These are phyloP conservation scores for Platyscapa corneri DNA, from an alignment of 1,140 invertebrate genomes.

Conservation along the genomic window DNA sequence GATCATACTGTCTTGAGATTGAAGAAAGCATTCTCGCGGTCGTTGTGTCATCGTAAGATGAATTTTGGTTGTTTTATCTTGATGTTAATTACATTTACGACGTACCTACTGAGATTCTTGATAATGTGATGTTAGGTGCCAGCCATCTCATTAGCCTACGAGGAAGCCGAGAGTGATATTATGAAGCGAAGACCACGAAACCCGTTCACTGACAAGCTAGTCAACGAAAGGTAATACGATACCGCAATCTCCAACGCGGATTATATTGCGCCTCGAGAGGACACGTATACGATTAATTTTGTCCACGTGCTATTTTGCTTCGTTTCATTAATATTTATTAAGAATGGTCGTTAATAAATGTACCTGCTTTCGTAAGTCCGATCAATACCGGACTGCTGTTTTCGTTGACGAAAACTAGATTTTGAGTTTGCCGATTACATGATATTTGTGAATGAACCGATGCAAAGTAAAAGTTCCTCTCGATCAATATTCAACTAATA, in stretches of 20 bases:
- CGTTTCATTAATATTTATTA: background rate
- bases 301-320: constrained; percentile 11
- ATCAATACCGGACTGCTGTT: background rate
- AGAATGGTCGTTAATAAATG: no score
- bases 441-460: background rate
- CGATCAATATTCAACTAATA: constrained; percentile 1
- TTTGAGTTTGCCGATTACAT: no score
- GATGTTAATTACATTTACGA: constrained; percentile 46
- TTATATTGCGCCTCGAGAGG: constrained; percentile 12
- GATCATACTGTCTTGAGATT: background rate
- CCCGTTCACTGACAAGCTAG: constrained; percentile 87
- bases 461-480: constrained; percentile 21
- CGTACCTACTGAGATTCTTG: constrained; percentile 71
- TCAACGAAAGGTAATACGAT: constrained; percentile 85
- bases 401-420: background rate
- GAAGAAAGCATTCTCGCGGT: background rate
- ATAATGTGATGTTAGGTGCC: constrained; percentile 86
- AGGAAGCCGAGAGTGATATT: constrained; percentile 99
- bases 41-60: background rate
- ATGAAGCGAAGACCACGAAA: constrained; percentile 99
- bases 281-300: background rate
- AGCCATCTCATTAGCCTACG: constrained; percentile 99
- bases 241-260: constrained; percentile 49
- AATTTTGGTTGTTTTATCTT: constrained; percentile 13
- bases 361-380: background rate